Evolutionary conservation across 1,140 invertebrate genomes (phyloP).

Genomic region (Vanessa tameamea): DNA sequence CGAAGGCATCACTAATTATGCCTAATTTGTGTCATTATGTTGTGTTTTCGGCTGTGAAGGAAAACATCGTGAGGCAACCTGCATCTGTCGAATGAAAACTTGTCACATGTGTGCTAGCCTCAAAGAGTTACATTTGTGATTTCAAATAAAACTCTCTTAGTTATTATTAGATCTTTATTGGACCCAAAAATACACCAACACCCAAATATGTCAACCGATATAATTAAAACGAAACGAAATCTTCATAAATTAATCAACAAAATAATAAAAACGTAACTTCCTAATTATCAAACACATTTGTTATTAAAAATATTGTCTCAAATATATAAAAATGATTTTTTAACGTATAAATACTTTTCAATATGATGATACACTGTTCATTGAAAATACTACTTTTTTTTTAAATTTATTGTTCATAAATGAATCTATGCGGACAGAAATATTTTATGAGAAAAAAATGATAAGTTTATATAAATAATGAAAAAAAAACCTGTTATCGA

Average conservation of each 20-base stretch:
- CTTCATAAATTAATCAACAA: conserved; percentile 29
- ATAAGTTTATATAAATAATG: neutral
- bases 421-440: neutral
- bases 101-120: too few relatives aligned
- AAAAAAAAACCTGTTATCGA: neutral
- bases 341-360: too few relatives aligned
- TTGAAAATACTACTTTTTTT: neutral
- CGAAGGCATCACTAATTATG: too few relatives aligned
- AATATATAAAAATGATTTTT: too few relatives aligned
- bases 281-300: neutral
- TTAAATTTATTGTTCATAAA: neutral
- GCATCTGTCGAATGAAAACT: too few relatives aligned
- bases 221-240: conserved; percentile 16
- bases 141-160: conserved; percentile 3
- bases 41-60: too few relatives aligned
- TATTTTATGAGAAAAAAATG: neutral
- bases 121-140: neutral
- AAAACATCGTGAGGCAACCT: too few relatives aligned
- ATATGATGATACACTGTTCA: too few relatives aligned
- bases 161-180: conserved; percentile 16
- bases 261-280: conserved; percentile 2
- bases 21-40: too few relatives aligned
- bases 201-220: conserved; percentile 35
- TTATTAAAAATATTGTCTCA: too few relatives aligned
- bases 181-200: conserved; percentile 42